These are phyloP conservation scores for Seriola dumerili DNA, from an alignment of 2,113 vertebrate species.

Conservation along the genomic window DNA sequence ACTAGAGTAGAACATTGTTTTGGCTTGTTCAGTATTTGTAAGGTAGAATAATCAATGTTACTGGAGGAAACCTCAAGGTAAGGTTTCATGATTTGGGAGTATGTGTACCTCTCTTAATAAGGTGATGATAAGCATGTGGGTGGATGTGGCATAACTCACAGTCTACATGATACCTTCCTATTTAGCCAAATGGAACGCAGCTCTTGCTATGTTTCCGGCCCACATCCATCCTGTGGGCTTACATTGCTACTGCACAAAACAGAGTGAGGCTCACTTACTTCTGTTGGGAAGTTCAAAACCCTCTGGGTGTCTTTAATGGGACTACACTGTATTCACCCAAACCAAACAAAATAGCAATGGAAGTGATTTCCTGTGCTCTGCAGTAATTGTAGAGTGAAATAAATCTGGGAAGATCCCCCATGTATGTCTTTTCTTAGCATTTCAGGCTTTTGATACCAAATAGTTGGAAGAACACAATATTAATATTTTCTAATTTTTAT, in stretches of 20 bases:
- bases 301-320: constrained; percentile 41
- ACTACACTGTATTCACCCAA: constrained; percentile 40
- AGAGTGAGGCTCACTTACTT: constrained; percentile 44
- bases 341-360: constrained; percentile 57
- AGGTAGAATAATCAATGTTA: constrained; percentile 60
- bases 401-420: constrained; percentile 26
- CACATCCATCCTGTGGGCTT: constrained; percentile 64
- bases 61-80: constrained; percentile 43
- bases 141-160: constrained; percentile 48
- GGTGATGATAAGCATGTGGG: constrained; percentile 69
- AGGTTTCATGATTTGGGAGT: constrained; percentile 63
- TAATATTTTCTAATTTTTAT: background rate
- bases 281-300: constrained; percentile 55
- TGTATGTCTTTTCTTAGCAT: constrained; percentile 30
- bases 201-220: constrained; percentile 53
- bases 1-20: background rate
- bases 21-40: constrained; percentile 24
- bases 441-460: constrained; percentile 13
- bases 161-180: constrained; percentile 66
- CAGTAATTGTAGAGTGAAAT: constrained; percentile 44
- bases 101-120: constrained; percentile 51
- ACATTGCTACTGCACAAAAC: constrained; percentile 37
- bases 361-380: constrained; percentile 53
- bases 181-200: constrained; percentile 65
- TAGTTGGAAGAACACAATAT: constrained; percentile 11